phyloP scores from a whole-genome alignment of 2,888 invertebrate genomes.

The Mamestra brassicae region DNA sequence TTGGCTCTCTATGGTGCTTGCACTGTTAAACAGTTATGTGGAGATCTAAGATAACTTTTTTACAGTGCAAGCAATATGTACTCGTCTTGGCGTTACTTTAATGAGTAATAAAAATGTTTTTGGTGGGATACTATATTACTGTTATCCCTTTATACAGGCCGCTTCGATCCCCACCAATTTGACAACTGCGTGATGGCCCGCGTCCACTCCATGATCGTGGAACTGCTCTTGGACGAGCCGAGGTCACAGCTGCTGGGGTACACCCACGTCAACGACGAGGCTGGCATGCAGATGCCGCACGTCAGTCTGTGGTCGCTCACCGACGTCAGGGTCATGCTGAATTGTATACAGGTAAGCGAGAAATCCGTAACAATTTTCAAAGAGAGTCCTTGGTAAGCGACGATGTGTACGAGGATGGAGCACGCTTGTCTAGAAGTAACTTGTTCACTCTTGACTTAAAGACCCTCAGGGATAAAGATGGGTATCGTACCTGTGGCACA shows the following conservation, averaged over 20 bases:
- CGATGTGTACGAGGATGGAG: no score
- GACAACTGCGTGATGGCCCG: constrained; percentile 96
- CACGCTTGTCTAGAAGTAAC: no score
- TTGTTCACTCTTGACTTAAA: no score
- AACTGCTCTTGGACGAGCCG: constrained; percentile 96
- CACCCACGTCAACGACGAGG: constrained; percentile 95
- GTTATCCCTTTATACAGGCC: constrained; percentile 81
- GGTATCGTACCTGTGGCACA: no score
- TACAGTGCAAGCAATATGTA: no score
- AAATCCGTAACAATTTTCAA: not conserved
- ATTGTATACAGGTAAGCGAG: constrained; percentile 93
- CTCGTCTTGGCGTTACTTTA: no score
- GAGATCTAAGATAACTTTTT: no score
- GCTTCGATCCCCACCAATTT: constrained; percentile 94
- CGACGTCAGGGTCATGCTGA: constrained; percentile 94
- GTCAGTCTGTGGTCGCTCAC: constrained; percentile 95
- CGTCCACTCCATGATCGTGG: constrained; percentile 96
- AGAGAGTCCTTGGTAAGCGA: no score
- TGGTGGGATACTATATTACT: not conserved
- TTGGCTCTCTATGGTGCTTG: no score
- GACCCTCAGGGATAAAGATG: no score
- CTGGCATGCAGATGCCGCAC: constrained; percentile 96
- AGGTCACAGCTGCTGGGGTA: constrained; percentile 94
- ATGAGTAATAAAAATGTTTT: no score
- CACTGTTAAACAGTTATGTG: no score